Evolutionary conservation across 2,113 vertebrate genomes (phyloP).

Genomic region (Tiliqua scincoides): DNA sequence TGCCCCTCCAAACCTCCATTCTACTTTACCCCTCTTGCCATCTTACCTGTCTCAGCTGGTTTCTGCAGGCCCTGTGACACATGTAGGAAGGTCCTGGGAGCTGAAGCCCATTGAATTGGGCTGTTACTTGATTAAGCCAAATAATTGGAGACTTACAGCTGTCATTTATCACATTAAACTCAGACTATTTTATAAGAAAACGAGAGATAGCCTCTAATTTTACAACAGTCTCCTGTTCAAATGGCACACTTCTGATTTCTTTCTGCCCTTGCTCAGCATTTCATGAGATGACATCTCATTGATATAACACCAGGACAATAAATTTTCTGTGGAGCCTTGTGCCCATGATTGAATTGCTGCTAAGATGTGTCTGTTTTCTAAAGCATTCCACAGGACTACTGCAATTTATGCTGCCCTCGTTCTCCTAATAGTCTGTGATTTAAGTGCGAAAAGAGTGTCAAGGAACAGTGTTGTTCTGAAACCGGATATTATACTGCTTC

Average conservation of each 20-base stretch:
- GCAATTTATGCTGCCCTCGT: slow-evolving; percentile 35
- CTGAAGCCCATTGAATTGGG: neutral
- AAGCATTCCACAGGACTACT: neutral
- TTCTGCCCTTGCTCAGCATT: slow-evolving; percentile 32
- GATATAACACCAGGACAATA: slow-evolving; percentile 34
- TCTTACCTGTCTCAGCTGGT: no score
- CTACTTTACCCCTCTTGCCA: no score
- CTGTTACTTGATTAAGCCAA: neutral
- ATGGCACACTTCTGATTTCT: slow-evolving; percentile 48
- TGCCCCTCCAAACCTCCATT: no score
- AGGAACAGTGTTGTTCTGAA: slow-evolving; percentile 42
- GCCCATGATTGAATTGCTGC: neutral
- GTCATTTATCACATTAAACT: slow-evolving; percentile 30
- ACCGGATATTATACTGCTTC: slow-evolving; percentile 39
- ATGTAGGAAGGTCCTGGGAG: no score
- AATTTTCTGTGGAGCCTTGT: slow-evolving; percentile 36
- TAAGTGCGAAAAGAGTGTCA: slow-evolving; percentile 8
- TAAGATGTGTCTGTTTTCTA: slow-evolving; percentile 26
- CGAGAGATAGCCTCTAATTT: slow-evolving; percentile 47
- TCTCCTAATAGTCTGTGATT: neutral
- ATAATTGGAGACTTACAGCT: neutral
- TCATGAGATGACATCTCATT: slow-evolving; percentile 33
- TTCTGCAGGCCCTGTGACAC: no score
- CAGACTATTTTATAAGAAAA: slow-evolving; percentile 33
- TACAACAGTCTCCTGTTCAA: slow-evolving; percentile 32